These are phyloP conservation scores for Lethenteron camtschaticum DNA, from an alignment of 2,113 vertebrate genomes.

Conservation along the genomic window DNA sequence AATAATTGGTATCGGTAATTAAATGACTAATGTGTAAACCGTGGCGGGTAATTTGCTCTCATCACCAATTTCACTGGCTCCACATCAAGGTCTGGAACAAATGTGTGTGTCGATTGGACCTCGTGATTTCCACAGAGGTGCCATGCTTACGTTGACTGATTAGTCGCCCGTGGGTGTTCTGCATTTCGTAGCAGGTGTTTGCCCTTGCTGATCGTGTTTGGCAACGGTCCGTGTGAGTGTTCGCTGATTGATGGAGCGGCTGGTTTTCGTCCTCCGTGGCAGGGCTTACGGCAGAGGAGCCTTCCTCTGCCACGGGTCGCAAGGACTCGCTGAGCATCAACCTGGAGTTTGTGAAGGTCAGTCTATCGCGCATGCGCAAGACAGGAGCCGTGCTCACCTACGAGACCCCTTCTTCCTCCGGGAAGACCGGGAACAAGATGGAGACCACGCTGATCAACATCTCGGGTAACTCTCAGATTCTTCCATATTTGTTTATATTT, in stretches of 20 bases:
- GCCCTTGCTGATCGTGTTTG: not conserved
- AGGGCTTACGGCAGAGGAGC: constrained; percentile 31
- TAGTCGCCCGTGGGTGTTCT: not conserved
- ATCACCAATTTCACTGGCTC: too few relatives aligned
- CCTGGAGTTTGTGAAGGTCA: constrained; percentile 95
- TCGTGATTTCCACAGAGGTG: too few relatives aligned
- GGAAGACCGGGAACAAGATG: constrained; percentile 60
- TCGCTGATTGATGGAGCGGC: too few relatives aligned
- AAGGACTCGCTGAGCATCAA: constrained; percentile 97
- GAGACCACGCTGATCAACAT: constrained; percentile 95
- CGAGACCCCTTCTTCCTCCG: constrained; percentile 26
- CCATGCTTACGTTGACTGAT: too few relatives aligned
- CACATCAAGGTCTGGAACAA: too few relatives aligned
- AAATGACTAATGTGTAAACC: too few relatives aligned
- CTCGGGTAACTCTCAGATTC: constrained; percentile 35
- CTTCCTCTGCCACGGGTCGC: constrained; percentile 75
- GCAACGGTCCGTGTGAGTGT: too few relatives aligned
- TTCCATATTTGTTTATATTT: constrained; percentile 9
- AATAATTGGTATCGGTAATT: too few relatives aligned
- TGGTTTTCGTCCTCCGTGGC: too few relatives aligned
- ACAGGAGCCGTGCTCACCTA: constrained; percentile 63
- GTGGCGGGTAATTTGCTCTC: too few relatives aligned
- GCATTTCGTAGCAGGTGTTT: not conserved
- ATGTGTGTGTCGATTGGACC: too few relatives aligned
- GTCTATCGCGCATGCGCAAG: constrained; percentile 69